Evolutionary conservation across 2,797 vertebrate species (phyloP), one percentile per base, ranked within the genome.

Genomic region (Scleropages formosus): DNA sequence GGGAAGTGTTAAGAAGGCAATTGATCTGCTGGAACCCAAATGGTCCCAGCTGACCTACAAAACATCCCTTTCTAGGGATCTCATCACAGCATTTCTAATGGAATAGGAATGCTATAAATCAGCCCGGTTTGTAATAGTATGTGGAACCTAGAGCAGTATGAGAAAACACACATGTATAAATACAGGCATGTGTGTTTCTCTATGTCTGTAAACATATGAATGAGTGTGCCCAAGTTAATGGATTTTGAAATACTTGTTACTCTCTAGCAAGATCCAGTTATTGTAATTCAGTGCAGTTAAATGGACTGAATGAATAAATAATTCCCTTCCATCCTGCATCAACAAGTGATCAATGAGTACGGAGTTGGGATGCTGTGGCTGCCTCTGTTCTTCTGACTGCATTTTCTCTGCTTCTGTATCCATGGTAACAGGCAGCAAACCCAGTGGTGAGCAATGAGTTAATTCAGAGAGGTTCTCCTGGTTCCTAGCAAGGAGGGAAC

Each of bases 331-430:
- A 67, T 31, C 44, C 44, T 22, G n/a, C 65, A 22, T 51, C 68
- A 27, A 4, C 24, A 8, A 46, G 66, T 46, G 4, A 20, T 8
- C 0, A 22, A 53, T 26, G 47, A 20, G 22, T 4, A 58, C n/a
- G 18, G 20, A 53, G 11, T 24, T 8, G 11, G 67, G 18, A 27
- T 22, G 13, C 13, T 13, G 24, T 24, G 26, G 12, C 62, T 24
- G 7, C 64, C 15, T 12, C 9, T 24, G 24, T 64, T 64, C 10
- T 15, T 61, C 24, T 62, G 10, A 13, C 9, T 31, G 68, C 47
- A 24, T 20, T 46, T 39, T 46, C 46, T 68, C 46, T 68, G 22
- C 66, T 8, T 15, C 68, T 18, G 68, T 70, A 70, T 70, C 68
- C 68, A 70, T 70, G 49, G 68, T 68, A 70, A 70, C 68, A 18